A percentile compares a stretch with the other conserved stretches of the same genome.
Conservation (phyloP, 2,888 invertebrate species). For the Agriopis marginaria region DNA sequence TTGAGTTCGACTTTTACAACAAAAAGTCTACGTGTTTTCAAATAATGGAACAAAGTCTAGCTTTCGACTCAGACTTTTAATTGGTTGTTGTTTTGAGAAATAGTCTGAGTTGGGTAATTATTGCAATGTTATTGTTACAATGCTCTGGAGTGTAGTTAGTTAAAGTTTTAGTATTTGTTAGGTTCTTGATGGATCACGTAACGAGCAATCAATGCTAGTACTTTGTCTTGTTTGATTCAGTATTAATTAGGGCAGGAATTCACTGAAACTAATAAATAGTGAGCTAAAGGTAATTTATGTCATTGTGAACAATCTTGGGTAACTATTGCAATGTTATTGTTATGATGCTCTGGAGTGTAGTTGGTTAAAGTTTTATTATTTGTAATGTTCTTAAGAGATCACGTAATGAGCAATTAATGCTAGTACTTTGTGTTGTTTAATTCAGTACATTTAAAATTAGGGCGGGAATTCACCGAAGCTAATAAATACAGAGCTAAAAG, state of each 20-base stretch:
- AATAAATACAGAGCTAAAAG: too few relatives aligned
- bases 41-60: constrained; percentile 16
- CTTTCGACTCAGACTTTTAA: constrained; percentile 24
- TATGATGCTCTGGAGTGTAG: too few relatives aligned
- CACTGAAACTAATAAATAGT: too few relatives aligned
- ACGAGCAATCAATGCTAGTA: constrained; percentile 5
- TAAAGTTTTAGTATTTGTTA: constrained; percentile 6
- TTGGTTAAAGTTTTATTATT: too few relatives aligned
- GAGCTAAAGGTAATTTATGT: too few relatives aligned
- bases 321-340: too few relatives aligned
- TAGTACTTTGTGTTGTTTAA: neutral
- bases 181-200: neutral
- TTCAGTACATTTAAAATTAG: too few relatives aligned
- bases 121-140: constrained; percentile 17
- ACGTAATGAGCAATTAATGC: neutral
- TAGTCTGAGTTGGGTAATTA: neutral
- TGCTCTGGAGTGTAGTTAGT: constrained; percentile 1
- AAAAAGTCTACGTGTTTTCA: constrained; percentile 16
- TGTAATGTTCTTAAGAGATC: too few relatives aligned
- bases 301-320: too few relatives aligned
- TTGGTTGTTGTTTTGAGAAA: constrained; percentile 18
- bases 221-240: neutral
- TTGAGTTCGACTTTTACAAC: constrained; percentile 23
- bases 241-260: neutral
- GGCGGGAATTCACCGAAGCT: too few relatives aligned